Evolutionary conservation across 2,113 vertebrate species (phyloP).

Genomic region (Phylloscopus whistleri): DNA sequence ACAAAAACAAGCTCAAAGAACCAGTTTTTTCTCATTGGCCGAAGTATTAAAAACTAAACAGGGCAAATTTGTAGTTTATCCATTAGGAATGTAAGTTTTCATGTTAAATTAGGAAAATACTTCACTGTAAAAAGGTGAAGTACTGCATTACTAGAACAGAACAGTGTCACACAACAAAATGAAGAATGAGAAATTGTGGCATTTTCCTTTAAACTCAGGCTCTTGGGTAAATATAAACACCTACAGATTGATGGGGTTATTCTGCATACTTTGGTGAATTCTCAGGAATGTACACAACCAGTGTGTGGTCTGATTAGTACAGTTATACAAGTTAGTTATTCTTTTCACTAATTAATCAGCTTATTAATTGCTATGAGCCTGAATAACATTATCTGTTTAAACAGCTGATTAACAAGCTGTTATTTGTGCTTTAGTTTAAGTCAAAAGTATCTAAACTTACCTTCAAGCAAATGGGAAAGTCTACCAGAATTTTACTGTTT

Average conservation of each 20-base stretch:
- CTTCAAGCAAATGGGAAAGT: neutral
- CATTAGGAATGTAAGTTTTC: slow-evolving; percentile 60
- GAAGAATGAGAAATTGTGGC: neutral
- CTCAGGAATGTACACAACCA: neutral
- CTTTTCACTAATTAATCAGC: neutral
- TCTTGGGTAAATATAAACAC: neutral
- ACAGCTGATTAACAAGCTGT: neutral
- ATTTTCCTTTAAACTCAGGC: neutral
- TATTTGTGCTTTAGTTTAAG: slow-evolving; percentile 21
- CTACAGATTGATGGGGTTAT: neutral
- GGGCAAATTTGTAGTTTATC: slow-evolving; percentile 18
- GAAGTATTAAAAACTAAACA: slow-evolving; percentile 37
- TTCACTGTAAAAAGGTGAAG: slow-evolving; percentile 45
- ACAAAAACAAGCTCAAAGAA: slow-evolving; percentile 42
- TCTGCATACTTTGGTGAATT: neutral
- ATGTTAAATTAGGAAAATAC: slow-evolving; percentile 33
- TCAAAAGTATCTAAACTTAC: neutral
- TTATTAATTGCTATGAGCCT: neutral
- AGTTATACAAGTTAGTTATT: neutral
- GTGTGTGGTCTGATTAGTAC: neutral
- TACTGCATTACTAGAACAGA: neutral
- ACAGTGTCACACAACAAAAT: neutral
- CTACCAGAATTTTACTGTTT: neutral
- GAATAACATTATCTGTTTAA: neutral
- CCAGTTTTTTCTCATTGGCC: slow-evolving; percentile 59